Conservation (phyloP, 2,797 vertebrate genomes). For the Gymnoscopelus braueri region DNA sequence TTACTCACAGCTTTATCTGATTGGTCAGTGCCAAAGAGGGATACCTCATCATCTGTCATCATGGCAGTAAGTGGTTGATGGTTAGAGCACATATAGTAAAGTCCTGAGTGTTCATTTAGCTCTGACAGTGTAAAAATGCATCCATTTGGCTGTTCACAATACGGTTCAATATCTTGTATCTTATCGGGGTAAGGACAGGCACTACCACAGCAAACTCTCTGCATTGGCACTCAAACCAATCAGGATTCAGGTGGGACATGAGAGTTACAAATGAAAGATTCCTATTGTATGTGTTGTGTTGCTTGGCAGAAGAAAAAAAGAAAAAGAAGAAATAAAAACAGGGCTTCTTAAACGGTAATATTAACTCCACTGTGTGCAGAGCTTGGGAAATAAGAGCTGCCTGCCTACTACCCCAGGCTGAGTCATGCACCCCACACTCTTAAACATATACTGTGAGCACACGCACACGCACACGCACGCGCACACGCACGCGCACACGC, state of each 20-base stretch:
- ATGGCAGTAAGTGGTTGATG: not conserved
- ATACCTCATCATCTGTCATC: not conserved
- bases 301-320: conserved; percentile 39
- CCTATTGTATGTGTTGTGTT: conserved; percentile 21
- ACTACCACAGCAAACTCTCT: conserved; percentile 49
- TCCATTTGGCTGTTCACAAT: too few relatives aligned
- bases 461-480: not conserved
- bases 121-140: too few relatives aligned
- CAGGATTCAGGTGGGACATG: conserved; percentile 22
- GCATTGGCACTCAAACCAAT: conserved; percentile 39
- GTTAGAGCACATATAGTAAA: not conserved
- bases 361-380: conserved; percentile 61
- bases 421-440: conserved; percentile 61
- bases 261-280: conserved; percentile 39
- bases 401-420: conserved; percentile 65
- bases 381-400: conserved; percentile 66
- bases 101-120: not conserved
- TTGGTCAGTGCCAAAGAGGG: conserved; percentile 9
- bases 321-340: too few relatives aligned
- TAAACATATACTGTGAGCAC: conserved; percentile 57
- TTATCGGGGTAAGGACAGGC: too few relatives aligned
- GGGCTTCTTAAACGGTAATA: conserved; percentile 51
- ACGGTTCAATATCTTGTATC: too few relatives aligned
- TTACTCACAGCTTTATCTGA: conserved; percentile 42
- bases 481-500: not conserved